Percentiles rank a stretch among this genome's conserved stretches.
phyloP scores from a whole-genome alignment of 2,113 vertebrate species.

The Colistium nudipinnis region DNA sequence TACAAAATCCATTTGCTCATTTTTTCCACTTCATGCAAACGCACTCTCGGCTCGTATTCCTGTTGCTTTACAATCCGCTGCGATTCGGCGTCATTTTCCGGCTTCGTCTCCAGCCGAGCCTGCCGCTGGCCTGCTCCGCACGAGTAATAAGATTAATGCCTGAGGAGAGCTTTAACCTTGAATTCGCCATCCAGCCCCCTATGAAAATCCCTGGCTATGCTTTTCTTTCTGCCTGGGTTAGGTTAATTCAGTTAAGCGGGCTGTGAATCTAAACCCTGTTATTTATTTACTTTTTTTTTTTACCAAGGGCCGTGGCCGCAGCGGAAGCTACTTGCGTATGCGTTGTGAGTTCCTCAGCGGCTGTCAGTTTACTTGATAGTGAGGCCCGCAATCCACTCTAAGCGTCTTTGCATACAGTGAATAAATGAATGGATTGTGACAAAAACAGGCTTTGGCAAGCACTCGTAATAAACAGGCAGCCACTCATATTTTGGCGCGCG shows the following conservation, averaged over 20 bases:
- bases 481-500: conserved; percentile 57
- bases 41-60: conserved; percentile 11
- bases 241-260: conserved; percentile 66
- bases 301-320: conserved; percentile 21
- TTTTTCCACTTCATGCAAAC: conserved; percentile 43
- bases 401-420: conserved; percentile 61
- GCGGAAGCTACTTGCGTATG: conserved; percentile 49
- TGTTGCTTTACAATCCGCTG: conserved; percentile 3
- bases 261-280: conserved; percentile 71
- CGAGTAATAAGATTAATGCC: conserved; percentile 68
- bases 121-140: conserved; percentile 37
- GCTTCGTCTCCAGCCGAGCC: conserved; percentile 31
- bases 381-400: conserved; percentile 45
- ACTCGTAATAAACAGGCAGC: conserved; percentile 59
- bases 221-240: conserved; percentile 64
- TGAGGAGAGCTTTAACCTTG: conserved; percentile 71
- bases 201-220: conserved; percentile 65
- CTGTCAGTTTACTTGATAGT: conserved; percentile 65
- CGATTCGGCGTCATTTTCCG: conserved; percentile 35
- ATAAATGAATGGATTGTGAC: conserved; percentile 62
- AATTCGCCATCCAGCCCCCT: conserved; percentile 56
- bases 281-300: conserved; percentile 28
- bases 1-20: conserved; percentile 19
- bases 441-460: conserved; percentile 59
- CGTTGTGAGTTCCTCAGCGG: conserved; percentile 52